Evolutionary conservation across 2,113 vertebrate species (phyloP).

Genomic region (Neogale vison): DNA sequence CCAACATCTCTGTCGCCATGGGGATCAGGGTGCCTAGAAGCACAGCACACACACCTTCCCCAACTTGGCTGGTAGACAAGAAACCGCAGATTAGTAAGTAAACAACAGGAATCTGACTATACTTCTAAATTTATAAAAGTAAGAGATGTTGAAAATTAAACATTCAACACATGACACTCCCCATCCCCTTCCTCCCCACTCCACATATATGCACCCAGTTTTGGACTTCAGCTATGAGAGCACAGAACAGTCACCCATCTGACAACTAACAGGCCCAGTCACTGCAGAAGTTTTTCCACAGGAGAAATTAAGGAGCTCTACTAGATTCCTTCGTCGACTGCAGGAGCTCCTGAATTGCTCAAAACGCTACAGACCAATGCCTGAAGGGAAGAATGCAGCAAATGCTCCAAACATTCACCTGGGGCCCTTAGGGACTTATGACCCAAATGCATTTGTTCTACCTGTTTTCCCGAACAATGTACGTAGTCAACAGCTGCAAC

Average conservation of each 20-base stretch:
- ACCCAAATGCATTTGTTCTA: background rate
- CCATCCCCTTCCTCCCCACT: background rate
- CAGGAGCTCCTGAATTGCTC: background rate
- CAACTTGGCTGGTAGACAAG: constrained; percentile 91
- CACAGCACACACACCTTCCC: constrained; percentile 98
- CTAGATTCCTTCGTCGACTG: background rate
- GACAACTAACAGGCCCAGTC: background rate
- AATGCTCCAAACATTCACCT: background rate
- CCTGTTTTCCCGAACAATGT: constrained; percentile 98
- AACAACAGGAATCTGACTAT: background rate
- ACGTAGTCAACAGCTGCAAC: constrained; percentile 94
- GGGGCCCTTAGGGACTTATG: background rate
- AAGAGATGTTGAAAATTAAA: background rate
- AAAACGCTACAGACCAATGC: background rate
- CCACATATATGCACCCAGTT: background rate
- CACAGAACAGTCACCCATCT: background rate
- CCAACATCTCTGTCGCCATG: constrained; percentile 98
- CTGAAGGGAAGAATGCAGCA: background rate
- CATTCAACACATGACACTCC: background rate
- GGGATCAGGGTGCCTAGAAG: constrained; percentile 96
- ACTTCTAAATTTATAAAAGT: background rate
- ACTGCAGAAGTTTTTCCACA: background rate
- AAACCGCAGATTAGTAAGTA: constrained; percentile 24
- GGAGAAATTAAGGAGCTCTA: background rate
- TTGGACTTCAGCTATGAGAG: background rate